Evolutionary conservation across 2,113 vertebrate genomes (phyloP).

Genomic region (Hippocampus guttulatus): DNA sequence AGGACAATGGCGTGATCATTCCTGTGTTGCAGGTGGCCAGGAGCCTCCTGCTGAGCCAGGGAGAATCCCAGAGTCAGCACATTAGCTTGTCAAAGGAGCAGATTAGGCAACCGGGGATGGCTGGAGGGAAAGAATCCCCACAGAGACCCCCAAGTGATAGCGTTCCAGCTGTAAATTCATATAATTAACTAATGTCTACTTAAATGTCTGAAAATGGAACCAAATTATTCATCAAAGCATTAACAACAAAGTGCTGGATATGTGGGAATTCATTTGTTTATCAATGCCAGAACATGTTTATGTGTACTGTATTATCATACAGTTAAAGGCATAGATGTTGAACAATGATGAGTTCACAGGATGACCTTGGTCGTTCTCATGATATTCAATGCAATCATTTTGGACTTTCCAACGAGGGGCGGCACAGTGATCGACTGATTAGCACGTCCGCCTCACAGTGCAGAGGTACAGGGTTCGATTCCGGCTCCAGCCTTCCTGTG

Average conservation of each 20-base stretch:
- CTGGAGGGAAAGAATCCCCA: slow-evolving; percentile 21
- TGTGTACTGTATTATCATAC: no score
- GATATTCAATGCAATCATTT: no score
- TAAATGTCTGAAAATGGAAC: background rate
- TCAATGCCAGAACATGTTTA: no score
- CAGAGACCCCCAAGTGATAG: slow-evolving; percentile 7
- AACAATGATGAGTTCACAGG: no score
- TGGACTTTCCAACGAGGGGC: no score
- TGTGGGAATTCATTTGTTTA: no score
- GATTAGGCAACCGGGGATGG: slow-evolving; percentile 43
- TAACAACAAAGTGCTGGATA: background rate
- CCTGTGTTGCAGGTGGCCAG: slow-evolving; percentile 68
- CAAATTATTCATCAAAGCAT: background rate
- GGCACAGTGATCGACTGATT: no score
- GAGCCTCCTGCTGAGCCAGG: slow-evolving; percentile 54
- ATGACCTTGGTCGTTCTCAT: no score
- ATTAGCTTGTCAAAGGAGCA: slow-evolving; percentile 67
- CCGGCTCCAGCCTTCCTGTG: no score
- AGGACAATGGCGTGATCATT: slow-evolving; percentile 48
- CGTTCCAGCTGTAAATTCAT: slow-evolving; percentile 13
- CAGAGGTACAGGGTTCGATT: no score
- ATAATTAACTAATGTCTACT: slow-evolving; percentile 1
- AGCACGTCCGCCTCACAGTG: no score
- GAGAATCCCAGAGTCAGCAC: slow-evolving; percentile 56
- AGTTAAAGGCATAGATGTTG: no score